A percentile compares a stretch with the other conserved stretches of the same genome.
phyloP scores from a whole-genome alignment of 2,113 vertebrate genomes.

The Trichechus manatus region DNA sequence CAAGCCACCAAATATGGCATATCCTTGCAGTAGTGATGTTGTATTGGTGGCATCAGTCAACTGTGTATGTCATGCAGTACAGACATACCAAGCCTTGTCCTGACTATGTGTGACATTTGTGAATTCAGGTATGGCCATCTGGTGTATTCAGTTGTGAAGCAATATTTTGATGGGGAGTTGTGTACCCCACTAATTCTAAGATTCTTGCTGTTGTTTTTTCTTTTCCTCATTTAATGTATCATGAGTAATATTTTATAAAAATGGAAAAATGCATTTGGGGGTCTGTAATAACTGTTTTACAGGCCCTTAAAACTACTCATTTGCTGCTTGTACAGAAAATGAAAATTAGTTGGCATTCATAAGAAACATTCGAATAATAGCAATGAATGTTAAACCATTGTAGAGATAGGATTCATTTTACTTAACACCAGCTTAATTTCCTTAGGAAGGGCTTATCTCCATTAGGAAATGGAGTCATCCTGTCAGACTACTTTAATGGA shows the following conservation, averaged over 20 bases:
- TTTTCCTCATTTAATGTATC: slow-evolving; percentile 30
- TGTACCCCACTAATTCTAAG: slow-evolving; percentile 17
- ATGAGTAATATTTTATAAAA: slow-evolving; percentile 41
- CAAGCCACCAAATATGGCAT: slow-evolving; percentile 98
- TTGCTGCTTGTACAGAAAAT: slow-evolving; percentile 53
- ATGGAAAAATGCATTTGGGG: not conserved
- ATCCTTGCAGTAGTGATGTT: slow-evolving; percentile 96
- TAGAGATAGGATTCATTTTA: slow-evolving; percentile 37
- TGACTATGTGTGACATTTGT: slow-evolving; percentile 80
- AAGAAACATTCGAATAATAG: not conserved
- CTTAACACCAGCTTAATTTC: slow-evolving; percentile 64
- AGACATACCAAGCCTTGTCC: slow-evolving; percentile 94
- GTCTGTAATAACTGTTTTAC: slow-evolving; percentile 37
- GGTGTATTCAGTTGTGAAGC: not conserved
- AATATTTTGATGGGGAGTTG: not conserved
- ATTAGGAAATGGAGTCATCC: slow-evolving; percentile 9
- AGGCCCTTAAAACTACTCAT: slow-evolving; percentile 39
- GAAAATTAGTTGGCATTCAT: slow-evolving; percentile 11
- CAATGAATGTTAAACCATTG: slow-evolving; percentile 37
- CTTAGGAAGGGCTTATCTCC: slow-evolving; percentile 64
- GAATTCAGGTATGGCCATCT: slow-evolving; percentile 81
- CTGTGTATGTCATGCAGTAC: slow-evolving; percentile 94
- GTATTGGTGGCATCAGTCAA: slow-evolving; percentile 98
- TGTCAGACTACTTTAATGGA: not conserved
- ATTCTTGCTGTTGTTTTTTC: slow-evolving; percentile 1